phyloP scores from a whole-genome alignment of 2,888 invertebrate genomes.

The Mythimna loreyi region DNA sequence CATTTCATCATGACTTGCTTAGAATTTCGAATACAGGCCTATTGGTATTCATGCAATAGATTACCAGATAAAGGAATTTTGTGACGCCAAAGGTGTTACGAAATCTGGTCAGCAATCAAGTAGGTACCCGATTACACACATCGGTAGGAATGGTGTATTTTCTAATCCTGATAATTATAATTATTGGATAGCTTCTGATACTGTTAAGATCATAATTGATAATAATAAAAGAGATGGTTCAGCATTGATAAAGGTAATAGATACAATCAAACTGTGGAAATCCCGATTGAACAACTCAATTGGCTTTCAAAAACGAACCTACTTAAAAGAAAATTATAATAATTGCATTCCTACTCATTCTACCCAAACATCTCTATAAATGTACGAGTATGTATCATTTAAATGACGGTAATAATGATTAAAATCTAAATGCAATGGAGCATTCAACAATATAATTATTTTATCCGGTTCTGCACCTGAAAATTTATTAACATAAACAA shows the following conservation, averaged over 20 bases:
- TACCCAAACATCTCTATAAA: too few species aligned
- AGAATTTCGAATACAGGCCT: neutral
- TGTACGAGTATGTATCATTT: neutral
- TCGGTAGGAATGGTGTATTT: neutral
- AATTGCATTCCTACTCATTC: too few species aligned
- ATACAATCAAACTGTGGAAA: conserved; percentile 14
- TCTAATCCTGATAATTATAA: conserved; percentile 28
- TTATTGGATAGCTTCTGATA: conserved; percentile 14
- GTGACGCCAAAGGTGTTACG: conserved; percentile 6
- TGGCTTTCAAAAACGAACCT: conserved; percentile 1
- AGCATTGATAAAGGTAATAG: conserved; percentile 9
- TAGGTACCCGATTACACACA: conserved; percentile 13
- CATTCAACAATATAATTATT: too few species aligned
- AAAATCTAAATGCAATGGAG: neutral
- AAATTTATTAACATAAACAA: conserved; percentile 32
- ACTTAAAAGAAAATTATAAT: too few species aligned
- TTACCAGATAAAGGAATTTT: conserved; percentile 9
- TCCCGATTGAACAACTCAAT: neutral
- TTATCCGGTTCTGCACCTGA: neutral
- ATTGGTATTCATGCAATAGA: conserved; percentile 1
- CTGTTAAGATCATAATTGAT: conserved; percentile 4
- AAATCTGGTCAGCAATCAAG: neutral
- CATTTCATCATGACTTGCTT: too few species aligned
- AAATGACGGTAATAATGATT: neutral
- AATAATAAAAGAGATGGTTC: conserved; percentile 8